A percentile compares a stretch with the other conserved stretches of the same genome.
phyloP scores from a whole-genome alignment of 2,797 vertebrate species.

The Peromyscus eremicus region DNA sequence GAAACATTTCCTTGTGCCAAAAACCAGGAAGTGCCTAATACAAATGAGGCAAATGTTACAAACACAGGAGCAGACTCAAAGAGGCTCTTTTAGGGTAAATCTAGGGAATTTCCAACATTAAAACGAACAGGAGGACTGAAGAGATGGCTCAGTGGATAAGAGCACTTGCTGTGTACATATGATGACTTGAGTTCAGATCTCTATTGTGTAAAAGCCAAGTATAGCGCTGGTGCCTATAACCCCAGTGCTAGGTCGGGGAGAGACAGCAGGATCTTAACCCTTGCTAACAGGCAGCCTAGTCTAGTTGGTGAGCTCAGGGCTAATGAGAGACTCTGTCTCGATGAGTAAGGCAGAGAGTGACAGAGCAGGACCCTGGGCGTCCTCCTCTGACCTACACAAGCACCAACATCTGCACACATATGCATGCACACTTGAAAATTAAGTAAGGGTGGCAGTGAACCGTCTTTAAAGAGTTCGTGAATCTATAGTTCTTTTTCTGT shows the following conservation, averaged over 20 bases:
- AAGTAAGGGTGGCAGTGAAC: background rate
- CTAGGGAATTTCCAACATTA: background rate
- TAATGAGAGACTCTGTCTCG: too few species aligned
- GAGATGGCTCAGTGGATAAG: background rate
- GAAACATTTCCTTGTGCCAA: slow-evolving; percentile 46
- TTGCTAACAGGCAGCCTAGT: background rate
- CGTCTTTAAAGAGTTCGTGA: background rate
- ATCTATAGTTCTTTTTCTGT: background rate
- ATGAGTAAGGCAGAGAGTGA: background rate
- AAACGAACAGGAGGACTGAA: background rate
- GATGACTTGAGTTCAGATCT: background rate
- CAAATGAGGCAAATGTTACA: slow-evolving; percentile 17
- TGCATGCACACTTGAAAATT: background rate
- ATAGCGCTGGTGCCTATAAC: background rate
- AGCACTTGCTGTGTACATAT: background rate
- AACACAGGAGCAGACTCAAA: background rate
- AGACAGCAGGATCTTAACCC: background rate
- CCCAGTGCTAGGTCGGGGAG: background rate
- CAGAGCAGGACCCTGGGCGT: background rate
- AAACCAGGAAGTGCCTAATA: slow-evolving; percentile 37
- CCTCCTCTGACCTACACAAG: background rate
- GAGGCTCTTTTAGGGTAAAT: background rate
- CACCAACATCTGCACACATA: background rate
- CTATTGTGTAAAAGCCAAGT: background rate
- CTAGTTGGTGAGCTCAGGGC: background rate